Evolutionary conservation across 92 coral and sea anemone genomes (phyloP), one percentile per base, ranked within the genome.

Genomic region (Anthopleura xanthogrammica): DNA sequence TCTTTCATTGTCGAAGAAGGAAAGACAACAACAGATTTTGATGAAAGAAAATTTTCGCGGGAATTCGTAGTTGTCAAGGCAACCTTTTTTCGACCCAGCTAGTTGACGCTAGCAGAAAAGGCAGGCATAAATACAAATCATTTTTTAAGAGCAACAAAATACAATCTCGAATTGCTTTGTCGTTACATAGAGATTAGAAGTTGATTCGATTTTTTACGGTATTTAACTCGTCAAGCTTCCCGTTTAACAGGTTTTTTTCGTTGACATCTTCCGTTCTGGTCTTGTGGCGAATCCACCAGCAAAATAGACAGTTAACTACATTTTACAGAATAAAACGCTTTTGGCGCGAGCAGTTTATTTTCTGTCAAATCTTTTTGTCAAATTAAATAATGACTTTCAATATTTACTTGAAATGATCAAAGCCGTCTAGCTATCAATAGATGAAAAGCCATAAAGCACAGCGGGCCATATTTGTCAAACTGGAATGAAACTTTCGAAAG

Each of bases 201-300:
- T 7, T 19, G 70, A 62, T 19, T 60, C 70, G 10, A 20, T 62
- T 20, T 6, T 2, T 62, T 62, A 62, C 36, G 39, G 70, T 62
- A 62, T 62, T 62, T 62, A 19, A 62, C 58, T 12, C 0, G 14
- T 54, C 58, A 11, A 54, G 58, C 11, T 17, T 54, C 19, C 24
- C 7, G 14, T 23, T 62, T 29, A 62, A 62, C 70, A 62, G 70
- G 70, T 62, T 62, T 62, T 23, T 62, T 14, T 7, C 29, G 24
- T 62, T 62, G 74, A 68, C 74, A 68, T 42, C 74, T 68, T 16
- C 70, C 70, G 24, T 62, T 62, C 70, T 62, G 23, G 70, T 62
- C 1, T 54, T 54, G 16, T 62, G 29, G 70, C 9, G 12, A 20
- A 62, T 20, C 70, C 70, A 62, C 70, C 70, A 62, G 70, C 19